Percentiles rank a stretch among this genome's conserved stretches.
Conservation (phyloP, 2,888 invertebrate genomes). For the Brassicogethes aeneus region DNA sequence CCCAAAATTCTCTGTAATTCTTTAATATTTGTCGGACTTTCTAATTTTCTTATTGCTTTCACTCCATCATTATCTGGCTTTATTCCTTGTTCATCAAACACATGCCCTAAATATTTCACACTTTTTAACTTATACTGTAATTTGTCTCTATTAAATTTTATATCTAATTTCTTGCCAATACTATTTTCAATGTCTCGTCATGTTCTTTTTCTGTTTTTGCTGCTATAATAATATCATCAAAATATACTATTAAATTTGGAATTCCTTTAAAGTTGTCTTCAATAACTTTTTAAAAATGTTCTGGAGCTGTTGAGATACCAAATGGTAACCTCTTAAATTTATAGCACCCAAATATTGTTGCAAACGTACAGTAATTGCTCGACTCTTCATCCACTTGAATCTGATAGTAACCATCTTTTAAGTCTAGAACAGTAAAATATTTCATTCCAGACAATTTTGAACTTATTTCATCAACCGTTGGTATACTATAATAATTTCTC, state of each 20-base stretch:
- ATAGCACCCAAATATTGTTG: constrained; percentile 10
- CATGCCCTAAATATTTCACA: constrained; percentile 16
- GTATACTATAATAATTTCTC: constrained; percentile 16
- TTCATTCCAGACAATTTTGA: constrained; percentile 2
- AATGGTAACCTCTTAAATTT: constrained; percentile 11
- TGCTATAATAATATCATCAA: constrained; percentile 18
- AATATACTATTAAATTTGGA: constrained; percentile 14
- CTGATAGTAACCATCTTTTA: constrained; percentile 14
- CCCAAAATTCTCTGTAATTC: constrained; percentile 5
- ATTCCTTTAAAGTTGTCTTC: constrained; percentile 5
- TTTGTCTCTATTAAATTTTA: constrained; percentile 15
- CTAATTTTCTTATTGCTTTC: constrained; percentile 13
- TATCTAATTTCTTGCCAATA: constrained; percentile 9
- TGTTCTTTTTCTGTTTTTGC: constrained; percentile 11
- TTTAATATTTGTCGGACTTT: constrained; percentile 2
- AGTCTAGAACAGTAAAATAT: constrained; percentile 10
- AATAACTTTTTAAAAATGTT: constrained; percentile 8
- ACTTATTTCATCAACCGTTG: constrained; percentile 7
- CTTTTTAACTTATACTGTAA: constrained; percentile 10
- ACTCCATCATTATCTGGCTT: constrained; percentile 13
- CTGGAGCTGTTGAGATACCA: constrained; percentile 10
- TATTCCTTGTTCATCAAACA: constrained; percentile 11
- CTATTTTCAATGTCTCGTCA: constrained; percentile 9
- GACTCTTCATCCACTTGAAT: constrained; percentile 9
- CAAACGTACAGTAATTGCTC: constrained; percentile 8